These are phyloP conservation scores for Phoebastria nigripes DNA, from an alignment of 2,797 vertebrate genomes.

Conservation along the genomic window DNA sequence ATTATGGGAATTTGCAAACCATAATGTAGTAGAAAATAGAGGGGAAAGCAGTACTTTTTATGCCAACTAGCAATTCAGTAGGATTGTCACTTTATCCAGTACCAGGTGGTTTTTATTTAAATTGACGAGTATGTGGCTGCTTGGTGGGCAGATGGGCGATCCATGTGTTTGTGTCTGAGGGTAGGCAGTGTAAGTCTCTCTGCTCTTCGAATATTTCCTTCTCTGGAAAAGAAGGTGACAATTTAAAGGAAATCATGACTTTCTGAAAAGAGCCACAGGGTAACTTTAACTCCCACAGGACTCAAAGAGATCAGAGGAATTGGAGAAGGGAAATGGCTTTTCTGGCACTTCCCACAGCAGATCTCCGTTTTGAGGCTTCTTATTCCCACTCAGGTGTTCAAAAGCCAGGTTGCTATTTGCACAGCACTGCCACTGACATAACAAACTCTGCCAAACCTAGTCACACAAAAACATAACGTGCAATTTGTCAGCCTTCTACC, in stretches of 20 bases:
- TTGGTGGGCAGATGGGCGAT: not conserved
- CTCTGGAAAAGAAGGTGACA: not conserved
- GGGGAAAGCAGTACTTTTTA: not conserved
- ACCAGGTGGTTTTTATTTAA: not conserved
- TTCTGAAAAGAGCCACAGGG: not conserved
- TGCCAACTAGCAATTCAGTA: not conserved
- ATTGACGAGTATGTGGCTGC: not conserved
- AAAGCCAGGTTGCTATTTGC: not conserved
- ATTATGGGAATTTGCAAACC: not conserved
- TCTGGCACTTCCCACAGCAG: not conserved
- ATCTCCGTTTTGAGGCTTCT: not conserved
- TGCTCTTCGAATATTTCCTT: not conserved
- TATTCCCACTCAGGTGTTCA: constrained; percentile 7
- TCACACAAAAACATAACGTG: not conserved
- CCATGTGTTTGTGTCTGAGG: not conserved
- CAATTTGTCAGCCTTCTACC: not conserved
- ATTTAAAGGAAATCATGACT: not conserved
- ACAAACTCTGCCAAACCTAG: not conserved
- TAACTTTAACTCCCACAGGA: not conserved
- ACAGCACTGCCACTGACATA: not conserved
- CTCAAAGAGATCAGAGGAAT: not conserved
- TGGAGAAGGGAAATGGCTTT: not conserved
- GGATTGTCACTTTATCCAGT: not conserved
- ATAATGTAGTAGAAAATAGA: not conserved
- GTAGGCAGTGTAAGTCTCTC: not conserved